A percentile compares a stretch with the other conserved stretches of the same genome.
Evolutionary conservation across 1,140 invertebrate species (phyloP).

Genomic region (Andrena cerasifolii): DNA sequence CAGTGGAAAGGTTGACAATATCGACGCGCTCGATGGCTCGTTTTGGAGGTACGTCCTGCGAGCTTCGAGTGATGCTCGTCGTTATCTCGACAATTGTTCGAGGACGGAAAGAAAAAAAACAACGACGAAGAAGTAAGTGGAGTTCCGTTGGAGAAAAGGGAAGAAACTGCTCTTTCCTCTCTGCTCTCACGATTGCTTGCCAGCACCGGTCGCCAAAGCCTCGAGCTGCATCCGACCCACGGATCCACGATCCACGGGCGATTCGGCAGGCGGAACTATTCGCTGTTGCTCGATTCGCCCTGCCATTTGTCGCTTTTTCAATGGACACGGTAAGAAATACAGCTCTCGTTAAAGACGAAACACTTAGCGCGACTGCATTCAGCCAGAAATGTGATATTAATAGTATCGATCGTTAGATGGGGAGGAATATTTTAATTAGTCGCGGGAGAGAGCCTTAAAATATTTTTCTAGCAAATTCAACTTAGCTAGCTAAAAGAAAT

Average conservation of each 20-base stretch:
- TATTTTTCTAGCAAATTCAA: no score
- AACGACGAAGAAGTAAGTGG: slow-evolving; percentile 39
- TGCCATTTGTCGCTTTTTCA: slow-evolving; percentile 4
- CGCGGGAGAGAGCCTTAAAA: no score
- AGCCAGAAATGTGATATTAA: no score
- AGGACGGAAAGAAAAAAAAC: slow-evolving; percentile 20
- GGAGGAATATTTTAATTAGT: no score
- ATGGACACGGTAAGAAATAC: not conserved
- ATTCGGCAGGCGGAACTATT: slow-evolving; percentile 75
- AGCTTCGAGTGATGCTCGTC: slow-evolving; percentile 2
- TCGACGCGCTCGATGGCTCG: slow-evolving; percentile 35
- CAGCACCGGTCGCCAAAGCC: slow-evolving; percentile 71
- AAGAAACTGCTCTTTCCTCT: slow-evolving; percentile 65
- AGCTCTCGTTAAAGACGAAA: slow-evolving; percentile 24
- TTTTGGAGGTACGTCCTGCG: slow-evolving; percentile 78
- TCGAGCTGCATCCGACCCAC: slow-evolving; percentile 46
- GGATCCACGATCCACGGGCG: slow-evolving; percentile 38
- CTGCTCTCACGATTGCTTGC: slow-evolving; percentile 79
- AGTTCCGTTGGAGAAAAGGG: slow-evolving; percentile 63
- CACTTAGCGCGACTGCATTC: no score
- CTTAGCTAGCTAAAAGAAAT: no score
- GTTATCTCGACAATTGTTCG: not conserved
- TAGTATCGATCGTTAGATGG: no score
- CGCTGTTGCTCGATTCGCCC: slow-evolving; percentile 48
- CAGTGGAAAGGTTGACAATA: not conserved